phyloP scores from a whole-genome alignment of 1,140 invertebrate species.

The Muscidifurax raptorellus region DNA sequence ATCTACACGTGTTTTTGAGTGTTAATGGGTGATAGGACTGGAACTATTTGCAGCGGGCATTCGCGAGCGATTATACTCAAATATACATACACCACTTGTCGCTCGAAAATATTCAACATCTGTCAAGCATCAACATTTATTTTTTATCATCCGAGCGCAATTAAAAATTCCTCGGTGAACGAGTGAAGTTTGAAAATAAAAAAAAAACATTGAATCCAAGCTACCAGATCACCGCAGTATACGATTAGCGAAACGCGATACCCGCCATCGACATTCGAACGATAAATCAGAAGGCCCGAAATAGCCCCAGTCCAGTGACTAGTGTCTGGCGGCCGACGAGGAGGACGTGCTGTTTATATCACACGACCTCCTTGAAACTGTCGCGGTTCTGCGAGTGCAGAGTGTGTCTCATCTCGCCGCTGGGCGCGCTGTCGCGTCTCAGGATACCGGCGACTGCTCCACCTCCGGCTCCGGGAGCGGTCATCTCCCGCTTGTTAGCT shows the following conservation, averaged over 20 bases:
- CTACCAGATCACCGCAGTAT: not conserved
- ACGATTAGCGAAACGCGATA: not conserved
- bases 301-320: conserved; percentile 47
- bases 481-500: conserved; percentile 70
- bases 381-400: conserved; percentile 70
- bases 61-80: not conserved
- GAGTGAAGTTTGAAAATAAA: not conserved
- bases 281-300: not conserved
- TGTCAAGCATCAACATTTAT: not conserved
- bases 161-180: not conserved
- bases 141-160: not conserved
- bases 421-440: conserved; percentile 71
- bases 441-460: conserved; percentile 55
- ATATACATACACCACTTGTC: not conserved
- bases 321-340: conserved; percentile 9
- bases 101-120: conserved; percentile 1
- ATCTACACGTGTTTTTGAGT: conserved; percentile 11
- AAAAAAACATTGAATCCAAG: not conserved
- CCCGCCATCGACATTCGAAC: not conserved
- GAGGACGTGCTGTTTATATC: conserved; percentile 53
- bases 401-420: conserved; percentile 67
- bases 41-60: conserved; percentile 23
- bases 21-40: conserved; percentile 20
- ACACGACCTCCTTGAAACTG: conserved; percentile 71
- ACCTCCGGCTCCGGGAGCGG: conserved; percentile 31